Conservation (phyloP, 2,113 vertebrate species). For the Etheostoma cragini region DNA sequence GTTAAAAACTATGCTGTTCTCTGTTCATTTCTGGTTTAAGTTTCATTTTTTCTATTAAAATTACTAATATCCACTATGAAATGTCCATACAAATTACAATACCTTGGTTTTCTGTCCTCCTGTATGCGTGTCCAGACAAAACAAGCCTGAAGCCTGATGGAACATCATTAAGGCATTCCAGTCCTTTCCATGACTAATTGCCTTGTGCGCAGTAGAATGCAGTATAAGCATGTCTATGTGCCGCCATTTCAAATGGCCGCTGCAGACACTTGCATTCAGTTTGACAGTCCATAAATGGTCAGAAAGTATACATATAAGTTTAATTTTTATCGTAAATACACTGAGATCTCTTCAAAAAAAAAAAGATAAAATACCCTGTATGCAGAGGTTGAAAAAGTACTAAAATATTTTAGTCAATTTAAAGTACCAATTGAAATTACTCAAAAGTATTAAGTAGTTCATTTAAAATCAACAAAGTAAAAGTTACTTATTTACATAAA, state of each 20-base stretch:
- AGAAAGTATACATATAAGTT: slow-evolving; percentile 23
- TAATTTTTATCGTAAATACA: background rate
- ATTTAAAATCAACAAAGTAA: too few relatives aligned
- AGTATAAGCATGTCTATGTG: slow-evolving; percentile 32
- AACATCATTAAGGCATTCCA: slow-evolving; percentile 33
- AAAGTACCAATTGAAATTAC: too few relatives aligned
- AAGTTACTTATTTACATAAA: too few relatives aligned
- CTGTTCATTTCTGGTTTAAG: background rate
- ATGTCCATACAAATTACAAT: slow-evolving; percentile 12
- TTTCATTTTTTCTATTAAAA: background rate
- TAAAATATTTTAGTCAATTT: too few relatives aligned
- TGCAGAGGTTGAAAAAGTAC: too few relatives aligned
- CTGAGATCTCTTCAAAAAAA: too few relatives aligned
- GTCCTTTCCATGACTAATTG: slow-evolving; percentile 59
- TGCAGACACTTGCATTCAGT: slow-evolving; percentile 43
- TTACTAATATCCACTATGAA: background rate
- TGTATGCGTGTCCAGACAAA: slow-evolving; percentile 39
- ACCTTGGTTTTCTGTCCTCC: slow-evolving; percentile 39
- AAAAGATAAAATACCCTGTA: too few relatives aligned
- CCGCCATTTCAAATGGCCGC: slow-evolving; percentile 27
- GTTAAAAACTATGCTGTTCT: background rate
- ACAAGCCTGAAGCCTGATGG: slow-evolving; percentile 34
- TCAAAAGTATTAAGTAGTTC: too few relatives aligned
- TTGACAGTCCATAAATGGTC: slow-evolving; percentile 45
- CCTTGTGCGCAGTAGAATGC: slow-evolving; percentile 30